Percentiles rank a stretch among this genome's conserved stretches.
These are phyloP conservation scores for Chloromyia formosa DNA, from an alignment of 2,888 invertebrate species.

Conservation along the genomic window DNA sequence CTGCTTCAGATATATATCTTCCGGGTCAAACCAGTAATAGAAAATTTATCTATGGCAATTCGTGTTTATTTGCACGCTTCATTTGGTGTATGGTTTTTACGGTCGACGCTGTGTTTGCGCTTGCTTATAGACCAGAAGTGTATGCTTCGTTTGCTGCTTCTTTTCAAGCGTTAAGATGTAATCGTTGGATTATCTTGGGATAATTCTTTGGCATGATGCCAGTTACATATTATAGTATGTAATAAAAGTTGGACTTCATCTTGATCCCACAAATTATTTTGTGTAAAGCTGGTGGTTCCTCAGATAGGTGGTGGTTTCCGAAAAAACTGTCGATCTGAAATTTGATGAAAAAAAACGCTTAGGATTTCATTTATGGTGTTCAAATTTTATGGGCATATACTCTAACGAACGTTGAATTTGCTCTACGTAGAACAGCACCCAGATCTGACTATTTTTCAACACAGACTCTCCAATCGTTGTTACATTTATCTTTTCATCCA, in stretches of 20 bases:
- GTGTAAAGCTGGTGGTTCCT: not conserved
- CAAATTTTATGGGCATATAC: too few relatives aligned
- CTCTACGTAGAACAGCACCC: too few relatives aligned
- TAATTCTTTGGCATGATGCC: conserved; percentile 42
- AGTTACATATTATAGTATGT: conserved; percentile 1
- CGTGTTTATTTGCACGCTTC: conserved; percentile 51
- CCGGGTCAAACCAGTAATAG: conserved; percentile 49
- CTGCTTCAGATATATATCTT: conserved; percentile 44
- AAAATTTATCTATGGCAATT: conserved; percentile 49
- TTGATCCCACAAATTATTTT: too few relatives aligned
- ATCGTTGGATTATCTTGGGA: conserved; percentile 40
- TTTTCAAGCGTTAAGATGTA: conserved; percentile 43
- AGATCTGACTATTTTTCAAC: not conserved
- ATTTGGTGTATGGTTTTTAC: conserved; percentile 47
- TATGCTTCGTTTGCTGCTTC: conserved; percentile 26
- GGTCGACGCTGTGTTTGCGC: conserved; percentile 1
- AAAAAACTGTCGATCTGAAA: too few relatives aligned
- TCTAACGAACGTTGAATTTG: too few relatives aligned
- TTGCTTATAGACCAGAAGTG: not conserved
- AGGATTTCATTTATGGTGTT: too few relatives aligned
- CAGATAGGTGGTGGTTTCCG: too few relatives aligned
- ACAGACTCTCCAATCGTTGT: not conserved
- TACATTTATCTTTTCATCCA: conserved; percentile 30
- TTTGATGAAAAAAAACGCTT: too few relatives aligned
- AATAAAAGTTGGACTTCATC: conserved; percentile 12